These are phyloP conservation scores for Parnassius smintheus DNA, from an alignment of 2,888 invertebrate genomes.

Conservation along the genomic window DNA sequence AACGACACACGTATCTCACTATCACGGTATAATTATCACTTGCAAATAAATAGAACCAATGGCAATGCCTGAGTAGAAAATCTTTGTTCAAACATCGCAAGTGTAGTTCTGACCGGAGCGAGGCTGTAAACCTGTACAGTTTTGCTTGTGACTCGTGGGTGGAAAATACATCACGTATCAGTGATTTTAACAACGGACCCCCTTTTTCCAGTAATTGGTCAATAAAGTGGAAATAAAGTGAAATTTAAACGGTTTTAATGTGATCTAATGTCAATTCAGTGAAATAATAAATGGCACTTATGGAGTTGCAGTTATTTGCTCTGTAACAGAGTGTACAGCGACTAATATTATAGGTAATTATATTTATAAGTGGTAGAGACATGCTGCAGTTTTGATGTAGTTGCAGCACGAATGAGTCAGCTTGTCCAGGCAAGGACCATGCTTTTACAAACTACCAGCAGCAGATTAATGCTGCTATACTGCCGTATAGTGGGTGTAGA, in stretches of 20 bases:
- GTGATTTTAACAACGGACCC: not conserved
- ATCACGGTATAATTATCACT: constrained; percentile 53
- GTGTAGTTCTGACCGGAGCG: not conserved
- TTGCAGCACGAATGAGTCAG: no score
- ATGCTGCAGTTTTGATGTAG: no score
- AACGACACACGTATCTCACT: constrained; percentile 40
- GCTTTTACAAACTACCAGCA: no score
- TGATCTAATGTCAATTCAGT: not conserved
- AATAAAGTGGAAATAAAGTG: not conserved
- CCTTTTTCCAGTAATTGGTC: not conserved
- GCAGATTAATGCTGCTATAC: no score
- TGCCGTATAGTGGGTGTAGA: no score
- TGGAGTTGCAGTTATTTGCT: not conserved
- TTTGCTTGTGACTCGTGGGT: not conserved
- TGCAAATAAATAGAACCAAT: constrained; percentile 49
- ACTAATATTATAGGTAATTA: not conserved
- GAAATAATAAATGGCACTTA: constrained; percentile 25
- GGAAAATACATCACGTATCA: not conserved
- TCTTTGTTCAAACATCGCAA: constrained; percentile 39
- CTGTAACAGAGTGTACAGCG: not conserved
- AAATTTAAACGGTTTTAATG: not conserved
- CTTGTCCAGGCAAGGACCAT: no score
- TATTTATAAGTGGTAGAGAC: not conserved
- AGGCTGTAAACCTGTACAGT: not conserved
- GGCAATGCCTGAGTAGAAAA: constrained; percentile 39